Evolutionary conservation across 2,888 invertebrate species (phyloP), one percentile per base, ranked within the genome.

Genomic region (Pasiphila rectangulata): DNA sequence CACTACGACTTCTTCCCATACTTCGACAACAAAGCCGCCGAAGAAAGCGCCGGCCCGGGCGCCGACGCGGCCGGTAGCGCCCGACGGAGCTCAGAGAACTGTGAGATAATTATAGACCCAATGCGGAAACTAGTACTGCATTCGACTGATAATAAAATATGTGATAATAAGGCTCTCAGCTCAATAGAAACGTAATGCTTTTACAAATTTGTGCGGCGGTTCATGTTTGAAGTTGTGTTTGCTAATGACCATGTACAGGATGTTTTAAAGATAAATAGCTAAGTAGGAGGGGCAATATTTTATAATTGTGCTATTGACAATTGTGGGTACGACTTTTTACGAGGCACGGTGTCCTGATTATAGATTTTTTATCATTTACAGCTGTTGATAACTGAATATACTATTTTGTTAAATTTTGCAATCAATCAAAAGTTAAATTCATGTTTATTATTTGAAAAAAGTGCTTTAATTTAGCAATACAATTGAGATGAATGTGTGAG

Each of bases 131-230:
- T 88, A 83, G 83, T 80, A 76, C 75, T 88, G 84, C 85, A 80
- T 75, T 74, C 87, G 88, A 88, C 88, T 87, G 88, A 88, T 83
- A 88, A 82, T 70, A 83, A 83, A 75, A 75, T 84, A 80, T 88
- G 88, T 88, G 88, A 88, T 88, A 88, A 78, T 83, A 85, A 83
- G 57, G 69, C 83, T 75, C 79, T 87, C 79, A 83, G 82, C 81
- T 83, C 87, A 70, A 73, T 84, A 80, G 83, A 81, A 79, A 75
- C 72, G 54, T 69, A 75, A 73, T 70, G 78, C 80, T 79, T 79
- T 74, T 81, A 77, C 67, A 71, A 67, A 70, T 75, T 83, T 82
- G 73, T 80, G 78, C 64, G 67, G 21, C 68, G 53, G 64, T 64
- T 64, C 59, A 57, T 36, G 54, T 64, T 59, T 64, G 54, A 63